phyloP scores from a whole-genome alignment of 1,140 invertebrate species.

The Leptopilina clavipes region DNA sequence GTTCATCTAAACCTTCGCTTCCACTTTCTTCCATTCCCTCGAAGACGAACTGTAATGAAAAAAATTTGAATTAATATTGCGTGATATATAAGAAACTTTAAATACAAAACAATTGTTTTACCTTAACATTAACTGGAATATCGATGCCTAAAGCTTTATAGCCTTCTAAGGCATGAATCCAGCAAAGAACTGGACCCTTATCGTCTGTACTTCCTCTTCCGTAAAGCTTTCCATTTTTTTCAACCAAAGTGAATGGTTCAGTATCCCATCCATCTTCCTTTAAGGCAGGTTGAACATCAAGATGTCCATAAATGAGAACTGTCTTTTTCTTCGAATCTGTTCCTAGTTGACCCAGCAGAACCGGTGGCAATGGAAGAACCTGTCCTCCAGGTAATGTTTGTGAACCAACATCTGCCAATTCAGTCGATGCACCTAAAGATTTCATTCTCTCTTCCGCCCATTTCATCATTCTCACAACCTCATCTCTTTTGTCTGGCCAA shows the following conservation, averaged over 20 bases:
- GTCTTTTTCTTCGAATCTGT: constrained; percentile 92
- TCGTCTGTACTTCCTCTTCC: constrained; percentile 96
- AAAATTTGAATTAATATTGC: constrained; percentile 43
- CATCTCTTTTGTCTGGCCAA: constrained; percentile 86
- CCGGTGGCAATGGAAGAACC: constrained; percentile 88
- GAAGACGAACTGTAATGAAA: constrained; percentile 86
- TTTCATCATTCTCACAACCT: constrained; percentile 86
- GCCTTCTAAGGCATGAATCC: constrained; percentile 95
- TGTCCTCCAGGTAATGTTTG: constrained; percentile 85
- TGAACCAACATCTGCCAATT: constrained; percentile 87
- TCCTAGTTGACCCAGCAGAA: constrained; percentile 90
- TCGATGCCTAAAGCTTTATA: constrained; percentile 84
- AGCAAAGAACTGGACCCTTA: constrained; percentile 93
- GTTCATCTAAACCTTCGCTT: constrained; percentile 94
- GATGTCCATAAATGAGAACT: constrained; percentile 95
- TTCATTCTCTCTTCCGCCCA: constrained; percentile 86
- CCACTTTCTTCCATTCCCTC: constrained; percentile 99
- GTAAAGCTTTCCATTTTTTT: constrained; percentile 93
- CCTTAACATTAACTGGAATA: constrained; percentile 95
- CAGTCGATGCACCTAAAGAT: constrained; percentile 83
- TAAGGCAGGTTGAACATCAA: constrained; percentile 97
- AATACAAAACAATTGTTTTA: too few species aligned
- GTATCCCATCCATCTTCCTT: constrained; percentile 96
- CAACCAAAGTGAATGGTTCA: constrained; percentile 93
- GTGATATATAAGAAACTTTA: too few species aligned